These are phyloP conservation scores for Lycaena phlaeas DNA, from an alignment of 2,888 invertebrate species.

Conservation along the genomic window DNA sequence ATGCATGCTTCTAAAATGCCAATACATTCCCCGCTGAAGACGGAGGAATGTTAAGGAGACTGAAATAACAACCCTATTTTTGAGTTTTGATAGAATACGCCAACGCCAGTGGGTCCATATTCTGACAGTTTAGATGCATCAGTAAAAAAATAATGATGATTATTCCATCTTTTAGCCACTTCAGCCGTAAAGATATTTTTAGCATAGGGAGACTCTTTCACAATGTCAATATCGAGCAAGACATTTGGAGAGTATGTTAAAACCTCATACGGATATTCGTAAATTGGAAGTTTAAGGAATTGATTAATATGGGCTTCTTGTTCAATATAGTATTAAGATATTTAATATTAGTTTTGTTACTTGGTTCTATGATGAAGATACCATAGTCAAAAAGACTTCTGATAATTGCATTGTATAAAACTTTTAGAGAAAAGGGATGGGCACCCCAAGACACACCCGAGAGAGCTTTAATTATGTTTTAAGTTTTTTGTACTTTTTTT, in stretches of 20 bases:
- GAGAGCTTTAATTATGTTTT: not conserved
- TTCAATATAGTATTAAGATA: too few species aligned
- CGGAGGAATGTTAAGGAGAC: not conserved
- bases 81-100: not conserved
- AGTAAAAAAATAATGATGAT: not conserved
- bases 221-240: too few species aligned
- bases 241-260: too few species aligned
- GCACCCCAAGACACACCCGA: slow-evolving; percentile 8
- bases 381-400: slow-evolving; percentile 6
- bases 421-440: not conserved
- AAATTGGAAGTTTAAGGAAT: too few species aligned
- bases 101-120: not conserved
- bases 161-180: slow-evolving; percentile 4
- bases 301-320: too few species aligned
- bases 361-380: slow-evolving; percentile 8
- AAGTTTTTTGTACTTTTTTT: not conserved
- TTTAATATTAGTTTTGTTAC: too few species aligned
- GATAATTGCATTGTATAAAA: not conserved
- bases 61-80: not conserved
- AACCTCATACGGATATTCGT: too few species aligned
- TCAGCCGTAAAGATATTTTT: not conserved
- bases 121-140: not conserved
- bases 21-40: too few species aligned
- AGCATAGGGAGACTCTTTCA: too few species aligned
- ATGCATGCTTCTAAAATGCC: too few species aligned